Base-by-base conservation (phyloP, 2,888 invertebrate species). In the Laothoe populi region DNA sequence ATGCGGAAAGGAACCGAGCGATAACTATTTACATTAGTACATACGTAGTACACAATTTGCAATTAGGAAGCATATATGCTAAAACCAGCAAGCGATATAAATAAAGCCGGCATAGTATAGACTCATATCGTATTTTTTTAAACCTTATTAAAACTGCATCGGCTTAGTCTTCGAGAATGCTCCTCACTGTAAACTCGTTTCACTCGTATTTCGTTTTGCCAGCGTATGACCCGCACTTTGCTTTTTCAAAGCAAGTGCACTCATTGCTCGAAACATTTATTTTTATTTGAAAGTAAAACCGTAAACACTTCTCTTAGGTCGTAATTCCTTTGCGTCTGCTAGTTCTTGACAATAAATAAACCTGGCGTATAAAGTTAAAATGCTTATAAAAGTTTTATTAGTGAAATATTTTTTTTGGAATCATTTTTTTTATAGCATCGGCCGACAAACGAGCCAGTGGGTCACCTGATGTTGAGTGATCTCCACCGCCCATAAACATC, bases 181-280 rank as follows among this genome's bases (percentile, higher is more conserved):
- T 53, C 8, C 31, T n/a, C n/a, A n/a, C n/a, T n/a, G n/a, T n/a
- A 35, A 21, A 19, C 11, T 1, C 35, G 19, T 53, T 31, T 16
- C 11, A 24, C 24, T 48, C 48, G 11, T 19, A 31, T 53, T 35
- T 46, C 24, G 24, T 24, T 53, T 53, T 53, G 19, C 19, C 53
- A 11, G 19, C 53, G 31, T 53, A 53, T 53, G 53, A 19, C 35
- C 19, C 35, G 53, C 53, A 35, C 53, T 53, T 35, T 35, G 35
- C 35, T 53, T 53, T 48, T 26, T 53, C 53, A 53, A 53, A 53
- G 53, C 53, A 31, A 53, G 53, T 35, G 53, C 19, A 19, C 11
- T 31, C 53, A 19, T 8, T 4, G 23, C 16, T 19, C 35, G 19
- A 11, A 53, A 53, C 19, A 19, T 53, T n/a, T 19, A 35, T 53